A percentile compares a stretch with the other conserved stretches of the same genome.
Conservation (phyloP, 1,140 invertebrate species). For the Meloidogyne exigua region DNA sequence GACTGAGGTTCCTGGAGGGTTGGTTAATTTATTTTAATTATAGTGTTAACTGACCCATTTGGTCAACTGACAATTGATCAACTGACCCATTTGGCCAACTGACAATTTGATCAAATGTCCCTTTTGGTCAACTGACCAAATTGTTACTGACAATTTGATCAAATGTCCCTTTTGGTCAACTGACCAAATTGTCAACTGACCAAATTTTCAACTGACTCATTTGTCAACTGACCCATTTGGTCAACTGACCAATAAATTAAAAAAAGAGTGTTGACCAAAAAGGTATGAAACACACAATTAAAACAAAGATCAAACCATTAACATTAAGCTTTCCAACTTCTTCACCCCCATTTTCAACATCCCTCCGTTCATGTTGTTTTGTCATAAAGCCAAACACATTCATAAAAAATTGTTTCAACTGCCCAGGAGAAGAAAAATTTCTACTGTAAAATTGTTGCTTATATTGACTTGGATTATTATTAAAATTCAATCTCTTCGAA, state of each 20-base stretch:
- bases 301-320: slow-evolving; percentile 12
- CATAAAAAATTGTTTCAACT: slow-evolving; percentile 9
- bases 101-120: too few species aligned
- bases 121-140: too few species aligned
- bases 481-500: slow-evolving; percentile 33
- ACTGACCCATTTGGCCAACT: too few species aligned
- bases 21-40: too few species aligned
- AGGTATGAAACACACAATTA: neutral
- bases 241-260: too few species aligned
- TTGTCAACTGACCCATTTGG: too few species aligned
- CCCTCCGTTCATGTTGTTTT: slow-evolving; percentile 3
- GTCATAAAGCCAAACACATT: neutral
- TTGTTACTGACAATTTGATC: too few species aligned
- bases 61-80: too few species aligned
- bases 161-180: too few species aligned
- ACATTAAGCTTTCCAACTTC: slow-evolving; percentile 19
- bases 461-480: slow-evolving; percentile 9
- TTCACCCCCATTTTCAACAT: neutral
- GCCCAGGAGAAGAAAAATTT: slow-evolving; percentile 8
- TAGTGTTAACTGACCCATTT: too few species aligned
- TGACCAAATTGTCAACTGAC: too few species aligned
- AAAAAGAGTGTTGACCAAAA: neutral
- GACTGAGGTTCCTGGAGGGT: slow-evolving; percentile 22
- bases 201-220: too few species aligned
- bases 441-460: slow-evolving; percentile 12